Evolutionary conservation across 2,797 vertebrate genomes (phyloP).

Genomic region (Pipistrellus nathusii): DNA sequence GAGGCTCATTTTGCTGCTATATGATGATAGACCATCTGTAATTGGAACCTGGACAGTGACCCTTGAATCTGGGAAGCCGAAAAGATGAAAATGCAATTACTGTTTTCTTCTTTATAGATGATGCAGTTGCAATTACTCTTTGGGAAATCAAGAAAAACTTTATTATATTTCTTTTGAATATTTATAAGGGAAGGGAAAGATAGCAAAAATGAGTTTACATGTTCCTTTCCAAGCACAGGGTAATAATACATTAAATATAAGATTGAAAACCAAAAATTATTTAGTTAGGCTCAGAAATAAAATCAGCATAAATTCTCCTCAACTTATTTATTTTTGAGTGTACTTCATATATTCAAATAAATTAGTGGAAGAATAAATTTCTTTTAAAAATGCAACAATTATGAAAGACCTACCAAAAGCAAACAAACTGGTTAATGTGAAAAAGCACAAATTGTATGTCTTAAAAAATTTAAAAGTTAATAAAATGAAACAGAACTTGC

Average conservation of each 20-base stretch:
- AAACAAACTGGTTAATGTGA: background rate
- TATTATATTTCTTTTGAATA: background rate
- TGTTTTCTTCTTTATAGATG: background rate
- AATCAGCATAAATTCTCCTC: background rate
- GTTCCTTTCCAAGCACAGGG: background rate
- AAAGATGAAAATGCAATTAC: background rate
- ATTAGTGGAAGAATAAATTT: background rate
- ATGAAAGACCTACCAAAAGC: background rate
- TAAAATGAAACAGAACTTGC: slow-evolving; percentile 7
- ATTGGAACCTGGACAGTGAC: background rate
- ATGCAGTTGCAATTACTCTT: background rate
- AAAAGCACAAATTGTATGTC: background rate
- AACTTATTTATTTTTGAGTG: background rate
- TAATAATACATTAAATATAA: background rate
- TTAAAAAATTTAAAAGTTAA: background rate
- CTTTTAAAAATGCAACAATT: background rate
- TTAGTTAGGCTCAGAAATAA: background rate
- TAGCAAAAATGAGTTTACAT: background rate
- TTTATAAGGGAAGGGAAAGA: background rate
- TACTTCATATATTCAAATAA: background rate
- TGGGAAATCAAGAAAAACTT: background rate
- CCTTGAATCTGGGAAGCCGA: background rate
- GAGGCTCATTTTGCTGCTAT: background rate
- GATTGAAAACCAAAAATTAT: background rate
- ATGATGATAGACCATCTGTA: background rate